Conservation (phyloP, 2,888 invertebrate genomes). For the Torymus tubicola region DNA sequence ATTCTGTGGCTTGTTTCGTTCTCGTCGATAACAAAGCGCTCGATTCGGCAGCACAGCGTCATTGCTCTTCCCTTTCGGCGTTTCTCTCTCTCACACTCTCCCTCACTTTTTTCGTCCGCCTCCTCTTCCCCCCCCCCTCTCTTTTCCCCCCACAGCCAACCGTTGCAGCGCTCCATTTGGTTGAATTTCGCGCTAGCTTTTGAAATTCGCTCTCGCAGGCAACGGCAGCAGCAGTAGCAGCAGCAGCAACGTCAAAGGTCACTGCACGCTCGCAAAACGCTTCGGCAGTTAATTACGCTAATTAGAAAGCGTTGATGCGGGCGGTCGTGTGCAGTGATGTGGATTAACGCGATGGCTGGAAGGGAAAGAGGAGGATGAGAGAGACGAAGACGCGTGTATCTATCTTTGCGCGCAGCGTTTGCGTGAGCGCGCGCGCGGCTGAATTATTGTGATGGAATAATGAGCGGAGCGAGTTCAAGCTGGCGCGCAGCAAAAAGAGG, state of each 20-base stretch:
- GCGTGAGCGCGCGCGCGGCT: neutral
- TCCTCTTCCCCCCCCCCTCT: neutral
- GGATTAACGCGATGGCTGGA: too few relatives aligned
- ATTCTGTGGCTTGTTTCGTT: slow-evolving; percentile 14
- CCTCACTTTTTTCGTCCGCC: slow-evolving; percentile 1
- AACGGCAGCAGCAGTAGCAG: neutral
- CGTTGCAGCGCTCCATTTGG: neutral
- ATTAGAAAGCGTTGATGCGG: slow-evolving; percentile 54
- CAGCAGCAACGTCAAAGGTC: neutral
- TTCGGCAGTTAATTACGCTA: slow-evolving; percentile 54
- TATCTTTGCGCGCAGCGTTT: too few relatives aligned
- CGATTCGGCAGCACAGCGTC: slow-evolving; percentile 25
- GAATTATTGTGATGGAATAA: slow-evolving; percentile 43
- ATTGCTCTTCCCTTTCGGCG: slow-evolving; percentile 24
- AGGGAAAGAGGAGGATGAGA: too few relatives aligned
- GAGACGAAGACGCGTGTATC: too few relatives aligned
- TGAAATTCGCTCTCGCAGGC: neutral
- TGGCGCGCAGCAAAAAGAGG: neutral
- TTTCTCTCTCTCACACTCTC: neutral
- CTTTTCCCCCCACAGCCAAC: too few relatives aligned
- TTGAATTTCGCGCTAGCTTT: slow-evolving; percentile 7
- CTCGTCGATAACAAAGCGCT: slow-evolving; percentile 34
- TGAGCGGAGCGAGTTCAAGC: slow-evolving; percentile 33
- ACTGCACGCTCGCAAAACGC: neutral
- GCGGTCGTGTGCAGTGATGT: neutral